Evolutionary conservation across 2,888 invertebrate species (phyloP), one percentile per base, ranked within the genome.

Genomic region (Drosophila niveifrons): DNA sequence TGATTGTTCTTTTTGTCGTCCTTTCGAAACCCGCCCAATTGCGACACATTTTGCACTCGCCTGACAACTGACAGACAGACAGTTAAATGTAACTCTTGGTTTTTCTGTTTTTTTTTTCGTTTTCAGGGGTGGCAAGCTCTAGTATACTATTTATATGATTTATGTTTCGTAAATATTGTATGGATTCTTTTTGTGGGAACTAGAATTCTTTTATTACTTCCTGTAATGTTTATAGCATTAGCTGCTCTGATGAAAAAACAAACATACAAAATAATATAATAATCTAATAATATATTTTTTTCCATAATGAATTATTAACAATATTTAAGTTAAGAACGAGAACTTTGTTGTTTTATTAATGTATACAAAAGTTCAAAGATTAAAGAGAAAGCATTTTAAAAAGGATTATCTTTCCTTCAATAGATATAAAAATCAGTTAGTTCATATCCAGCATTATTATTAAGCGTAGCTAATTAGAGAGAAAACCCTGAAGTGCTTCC

Each of bases 1-100:
- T 89, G 91, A 89, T 91, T 90, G 91, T 68, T 81, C 80, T 69
- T 78, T 78, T 77, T 71, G 53, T 58, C 51, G 41, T 51, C 44
- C 44, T 47, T 46, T 13, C 13, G 23, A 7, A 34, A 8, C 13
- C 41, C 55, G 50, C 29, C 52, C 64, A 58, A 57, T 65, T 78
- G 67, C 53, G 50, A 78, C 52, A 65, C 62, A 31, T 59, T 74
- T 31, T 8, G 59, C 62, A 69, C 59, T 59, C 59, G 51, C 18
- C 50, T 56, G 75, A 68, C 73, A 61, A 68, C 63, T 74, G 74
- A 70, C 79, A 66, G 68, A 58, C 74, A 66, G 46, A 11, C 66
- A 69, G 52, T 66, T 44, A 31, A 56, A 62, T 55, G 58, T 66
- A 10, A 36, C 39, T 44, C 47, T 47, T 8, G 15, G n/a, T 6